Evolutionary conservation across 1,140 invertebrate genomes (phyloP).

Genomic region (Drosophila eugracilis): DNA sequence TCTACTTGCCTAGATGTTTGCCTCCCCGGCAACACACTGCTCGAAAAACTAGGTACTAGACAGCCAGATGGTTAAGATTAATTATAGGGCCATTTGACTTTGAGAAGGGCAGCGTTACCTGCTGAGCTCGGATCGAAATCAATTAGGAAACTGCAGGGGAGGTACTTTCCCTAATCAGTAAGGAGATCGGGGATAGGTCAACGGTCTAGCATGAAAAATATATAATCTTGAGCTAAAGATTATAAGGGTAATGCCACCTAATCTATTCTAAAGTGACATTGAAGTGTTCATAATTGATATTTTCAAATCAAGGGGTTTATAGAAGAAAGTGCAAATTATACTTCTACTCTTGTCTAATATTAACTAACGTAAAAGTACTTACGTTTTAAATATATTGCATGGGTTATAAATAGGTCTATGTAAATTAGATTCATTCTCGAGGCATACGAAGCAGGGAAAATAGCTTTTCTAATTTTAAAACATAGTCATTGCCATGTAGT

Average conservation of each 20-base stretch:
- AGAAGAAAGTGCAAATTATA: no score
- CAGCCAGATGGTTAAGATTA: neutral
- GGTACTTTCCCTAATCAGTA: conserved; percentile 2
- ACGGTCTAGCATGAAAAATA: conserved; percentile 3
- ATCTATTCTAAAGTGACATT: neutral
- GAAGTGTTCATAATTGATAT: neutral
- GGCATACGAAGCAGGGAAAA: no score
- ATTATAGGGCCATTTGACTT: conserved; percentile 14
- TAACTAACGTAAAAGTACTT: no score
- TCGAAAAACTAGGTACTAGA: neutral
- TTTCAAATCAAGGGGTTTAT: no score
- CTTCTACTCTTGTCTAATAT: no score
- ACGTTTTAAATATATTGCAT: no score
- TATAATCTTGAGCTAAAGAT: neutral
- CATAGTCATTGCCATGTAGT: no score
- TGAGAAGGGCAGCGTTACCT: conserved; percentile 28
- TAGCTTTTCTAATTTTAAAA: no score
- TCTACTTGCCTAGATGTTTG: neutral
- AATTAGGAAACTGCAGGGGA: conserved; percentile 7
- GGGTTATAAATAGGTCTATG: no score
- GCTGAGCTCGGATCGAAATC: conserved; percentile 1
- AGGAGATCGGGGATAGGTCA: conserved; percentile 9
- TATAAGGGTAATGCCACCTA: neutral
- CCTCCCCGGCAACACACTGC: conserved; percentile 24
- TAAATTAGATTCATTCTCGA: no score